phyloP scores from a whole-genome alignment of 1,140 invertebrate species.

The Heliconius eleuchia region DNA sequence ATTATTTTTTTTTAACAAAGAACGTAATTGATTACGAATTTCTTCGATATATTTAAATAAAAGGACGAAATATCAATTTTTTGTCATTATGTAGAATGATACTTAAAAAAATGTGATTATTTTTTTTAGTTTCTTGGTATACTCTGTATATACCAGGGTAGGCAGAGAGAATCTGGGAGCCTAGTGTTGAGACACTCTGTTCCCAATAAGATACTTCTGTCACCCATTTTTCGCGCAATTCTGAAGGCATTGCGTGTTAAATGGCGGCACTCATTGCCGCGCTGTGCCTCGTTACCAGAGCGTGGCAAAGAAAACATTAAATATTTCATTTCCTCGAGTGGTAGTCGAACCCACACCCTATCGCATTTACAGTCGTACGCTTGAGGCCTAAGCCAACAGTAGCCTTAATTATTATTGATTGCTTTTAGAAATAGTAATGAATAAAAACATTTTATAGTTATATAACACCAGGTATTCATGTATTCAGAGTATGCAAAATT shows the following conservation, averaged over 20 bases:
- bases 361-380: background rate
- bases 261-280: background rate
- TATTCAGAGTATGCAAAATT: too few relatives aligned
- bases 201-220: background rate
- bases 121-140: background rate
- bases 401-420: too few relatives aligned
- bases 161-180: background rate
- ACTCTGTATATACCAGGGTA: background rate
- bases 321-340: background rate
- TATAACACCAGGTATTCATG: too few relatives aligned
- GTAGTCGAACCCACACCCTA: background rate
- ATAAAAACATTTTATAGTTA: too few relatives aligned
- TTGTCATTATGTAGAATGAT: too few relatives aligned
- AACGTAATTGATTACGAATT: background rate
- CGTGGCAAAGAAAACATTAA: background rate
- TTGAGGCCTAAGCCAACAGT: too few relatives aligned
- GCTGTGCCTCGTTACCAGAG: background rate
- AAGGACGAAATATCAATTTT: too few relatives aligned
- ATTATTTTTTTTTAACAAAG: background rate
- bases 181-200: background rate
- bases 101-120: too few relatives aligned
- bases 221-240: background rate
- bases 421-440: too few relatives aligned
- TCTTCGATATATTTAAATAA: background rate
- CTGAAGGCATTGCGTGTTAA: background rate